Evolutionary conservation across 2,888 invertebrate species (phyloP).

Genomic region (Dolomedes plantarius): DNA sequence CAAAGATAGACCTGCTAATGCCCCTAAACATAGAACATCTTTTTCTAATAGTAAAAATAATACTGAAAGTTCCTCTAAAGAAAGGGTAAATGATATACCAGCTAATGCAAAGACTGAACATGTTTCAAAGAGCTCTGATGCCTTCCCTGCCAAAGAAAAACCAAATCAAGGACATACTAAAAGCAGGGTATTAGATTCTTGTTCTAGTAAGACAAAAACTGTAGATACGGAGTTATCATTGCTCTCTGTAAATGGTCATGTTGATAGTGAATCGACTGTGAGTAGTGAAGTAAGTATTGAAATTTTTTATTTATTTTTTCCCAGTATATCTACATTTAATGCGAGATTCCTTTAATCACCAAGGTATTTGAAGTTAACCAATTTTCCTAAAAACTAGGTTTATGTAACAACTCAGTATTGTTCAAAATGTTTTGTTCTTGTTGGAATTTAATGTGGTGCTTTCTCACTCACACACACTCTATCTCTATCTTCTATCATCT

Average conservation of each 20-base stretch:
- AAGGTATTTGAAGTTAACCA: too few species aligned
- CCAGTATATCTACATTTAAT: too few species aligned
- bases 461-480: too few species aligned
- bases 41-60: conserved; percentile 54
- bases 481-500: too few species aligned
- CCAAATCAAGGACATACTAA: conserved; percentile 42
- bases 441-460: too few species aligned
- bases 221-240: conserved; percentile 36
- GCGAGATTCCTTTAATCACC: too few species aligned
- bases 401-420: too few species aligned
- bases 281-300: conserved; percentile 60
- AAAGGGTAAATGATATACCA: conserved; percentile 42
- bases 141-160: conserved; percentile 55
- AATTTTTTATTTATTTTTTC: too few species aligned
- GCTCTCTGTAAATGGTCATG: conserved; percentile 67
- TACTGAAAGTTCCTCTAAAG: conserved; percentile 63
- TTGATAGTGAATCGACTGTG: conserved; percentile 64
- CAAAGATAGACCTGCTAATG: conserved; percentile 41
- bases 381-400: too few species aligned
- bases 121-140: conserved; percentile 33
- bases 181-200: conserved; percentile 46
- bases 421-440: too few species aligned
- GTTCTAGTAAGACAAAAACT: conserved; percentile 35
- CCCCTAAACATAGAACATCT: conserved; percentile 53
- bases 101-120: conserved; percentile 50